These are phyloP conservation scores for Epizoanthus scotinus DNA, from an alignment of 92 coral and sea anemone genomes.

Conservation along the genomic window DNA sequence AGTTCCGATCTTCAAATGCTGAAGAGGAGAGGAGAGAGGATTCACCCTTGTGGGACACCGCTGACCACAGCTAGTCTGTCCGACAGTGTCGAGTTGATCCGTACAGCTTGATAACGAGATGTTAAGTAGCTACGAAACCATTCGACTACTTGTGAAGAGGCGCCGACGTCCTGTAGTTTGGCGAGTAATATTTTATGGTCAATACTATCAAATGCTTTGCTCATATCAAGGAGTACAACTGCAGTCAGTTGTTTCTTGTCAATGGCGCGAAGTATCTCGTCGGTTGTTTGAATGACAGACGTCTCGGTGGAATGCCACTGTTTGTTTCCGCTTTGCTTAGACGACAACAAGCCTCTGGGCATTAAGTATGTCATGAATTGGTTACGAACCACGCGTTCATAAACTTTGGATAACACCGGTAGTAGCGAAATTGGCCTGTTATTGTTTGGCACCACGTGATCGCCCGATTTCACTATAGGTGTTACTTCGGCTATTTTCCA, in stretches of 20 bases:
- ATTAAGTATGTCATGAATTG: too few relatives aligned
- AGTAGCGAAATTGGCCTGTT: constrained; percentile 52
- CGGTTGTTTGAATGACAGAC: constrained; percentile 46
- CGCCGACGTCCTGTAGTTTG: constrained; percentile 34
- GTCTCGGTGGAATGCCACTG: constrained; percentile 57
- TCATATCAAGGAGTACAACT: constrained; percentile 47
- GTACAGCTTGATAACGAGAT: neutral
- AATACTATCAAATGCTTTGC: constrained; percentile 49
- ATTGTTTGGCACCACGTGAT: constrained; percentile 48
- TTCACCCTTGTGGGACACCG: too few relatives aligned
- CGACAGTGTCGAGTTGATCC: too few relatives aligned
- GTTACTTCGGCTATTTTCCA: constrained; percentile 55
- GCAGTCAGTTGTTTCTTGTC: constrained; percentile 51
- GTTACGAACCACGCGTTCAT: constrained; percentile 48
- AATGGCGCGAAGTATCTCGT: constrained; percentile 19
- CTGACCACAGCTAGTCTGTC: too few relatives aligned
- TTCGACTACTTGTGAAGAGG: constrained; percentile 1
- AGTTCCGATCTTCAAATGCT: too few relatives aligned
- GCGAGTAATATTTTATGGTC: constrained; percentile 3
- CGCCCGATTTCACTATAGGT: constrained; percentile 45
- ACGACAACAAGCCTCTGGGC: too few relatives aligned
- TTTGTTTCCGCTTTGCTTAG: constrained; percentile 64
- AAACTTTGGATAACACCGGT: constrained; percentile 54
- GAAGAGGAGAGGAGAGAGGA: too few relatives aligned
- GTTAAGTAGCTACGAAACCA: constrained; percentile 43